Percentiles rank a stretch among this genome's conserved stretches.
Conservation (phyloP, 2,888 invertebrate genomes). For the Brachynemurus nebulosus region DNA sequence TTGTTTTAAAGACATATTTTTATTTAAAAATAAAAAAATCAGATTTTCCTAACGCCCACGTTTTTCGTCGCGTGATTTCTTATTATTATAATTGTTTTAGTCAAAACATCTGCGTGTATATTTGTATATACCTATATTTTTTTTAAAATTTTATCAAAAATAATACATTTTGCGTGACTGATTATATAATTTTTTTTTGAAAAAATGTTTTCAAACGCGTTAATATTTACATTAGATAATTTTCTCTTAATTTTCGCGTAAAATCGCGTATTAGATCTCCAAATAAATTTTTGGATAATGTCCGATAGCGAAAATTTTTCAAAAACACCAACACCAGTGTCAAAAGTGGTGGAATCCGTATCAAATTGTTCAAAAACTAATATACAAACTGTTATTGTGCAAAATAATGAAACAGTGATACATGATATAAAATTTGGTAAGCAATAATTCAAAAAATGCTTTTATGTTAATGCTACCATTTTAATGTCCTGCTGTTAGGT, state of each 20-base stretch:
- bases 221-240: too few relatives aligned
- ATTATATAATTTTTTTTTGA: too few relatives aligned
- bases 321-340: slow-evolving; percentile 6
- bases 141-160: background rate
- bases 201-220: too few relatives aligned
- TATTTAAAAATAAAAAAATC: background rate
- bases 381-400: slow-evolving; percentile 5
- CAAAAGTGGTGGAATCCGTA: background rate
- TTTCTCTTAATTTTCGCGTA: too few relatives aligned
- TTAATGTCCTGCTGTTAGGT: too few relatives aligned
- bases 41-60: slow-evolving; percentile 3
- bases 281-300: background rate
- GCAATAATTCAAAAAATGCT: background rate
- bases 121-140: background rate
- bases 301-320: slow-evolving; percentile 3
- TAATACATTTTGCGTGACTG: too few relatives aligned
- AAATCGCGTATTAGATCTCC: too few relatives aligned
- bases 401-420: slow-evolving; percentile 6
- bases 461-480: too few relatives aligned
- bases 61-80: slow-evolving; percentile 4
- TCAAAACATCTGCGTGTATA: background rate
- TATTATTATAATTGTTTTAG: background rate
- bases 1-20: too few relatives aligned
- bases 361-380: background rate
- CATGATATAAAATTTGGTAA: slow-evolving; percentile 7